Evolutionary conservation across 2,797 vertebrate species (phyloP).

Genomic region (Eidolon dupreanum): DNA sequence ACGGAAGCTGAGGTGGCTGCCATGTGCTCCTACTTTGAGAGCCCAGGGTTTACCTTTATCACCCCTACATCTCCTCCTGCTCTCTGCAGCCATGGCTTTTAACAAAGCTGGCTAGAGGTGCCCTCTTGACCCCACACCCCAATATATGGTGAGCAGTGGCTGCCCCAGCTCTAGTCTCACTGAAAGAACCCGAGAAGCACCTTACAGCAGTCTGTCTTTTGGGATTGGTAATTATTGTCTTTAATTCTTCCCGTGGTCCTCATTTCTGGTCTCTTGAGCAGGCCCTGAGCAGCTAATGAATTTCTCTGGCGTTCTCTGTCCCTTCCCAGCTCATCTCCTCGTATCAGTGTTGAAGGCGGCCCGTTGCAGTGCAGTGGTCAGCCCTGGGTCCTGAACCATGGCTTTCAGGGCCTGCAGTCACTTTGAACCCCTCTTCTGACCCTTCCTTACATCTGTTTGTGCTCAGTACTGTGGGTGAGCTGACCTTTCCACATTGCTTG

Average conservation of each 20-base stretch:
- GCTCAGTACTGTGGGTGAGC: background rate
- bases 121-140: background rate
- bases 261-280: background rate
- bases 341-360: background rate
- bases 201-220: background rate
- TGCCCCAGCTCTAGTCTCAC: background rate
- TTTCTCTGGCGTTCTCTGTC: background rate
- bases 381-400: background rate
- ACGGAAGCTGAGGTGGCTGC: background rate
- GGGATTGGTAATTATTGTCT: background rate
- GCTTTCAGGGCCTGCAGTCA: background rate
- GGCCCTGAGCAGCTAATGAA: background rate
- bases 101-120: background rate
- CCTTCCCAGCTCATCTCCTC: background rate
- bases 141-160: background rate
- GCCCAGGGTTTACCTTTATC: background rate
- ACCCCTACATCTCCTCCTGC: background rate
- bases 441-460: background rate
- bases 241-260: background rate
- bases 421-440: background rate
- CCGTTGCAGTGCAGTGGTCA: rapidly evolving
- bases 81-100: background rate
- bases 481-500: background rate
- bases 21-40: background rate
- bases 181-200: rapidly evolving